Base-by-base conservation (phyloP, 92 coral and sea anemone species). In the Ricordea florida region DNA sequence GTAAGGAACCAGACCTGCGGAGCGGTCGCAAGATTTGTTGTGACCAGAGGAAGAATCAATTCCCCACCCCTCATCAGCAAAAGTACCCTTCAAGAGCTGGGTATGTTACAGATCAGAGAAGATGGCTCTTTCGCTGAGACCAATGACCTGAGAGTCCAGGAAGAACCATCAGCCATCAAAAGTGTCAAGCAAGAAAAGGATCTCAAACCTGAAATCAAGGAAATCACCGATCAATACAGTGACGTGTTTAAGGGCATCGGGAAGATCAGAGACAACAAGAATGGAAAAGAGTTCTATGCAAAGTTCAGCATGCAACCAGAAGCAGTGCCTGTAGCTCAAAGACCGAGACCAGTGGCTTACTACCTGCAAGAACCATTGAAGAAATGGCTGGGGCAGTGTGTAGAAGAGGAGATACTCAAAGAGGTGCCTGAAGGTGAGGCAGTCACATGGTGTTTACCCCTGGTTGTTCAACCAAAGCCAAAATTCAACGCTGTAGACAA, bases 401-500 rank as follows among this genome's bases (percentile, higher is more conserved):
- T 78, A 31, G 74, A 69, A 63, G 76, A 78, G 16, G 86, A 66
- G 20, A 79, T 79, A 37, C 79, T 86, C 56, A 80, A 86, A 43
- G 52, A 75, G 61, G 87, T 81, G 41, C 87, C 87, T 26, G 69
- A 77, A 25, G 76, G 76, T 3, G 80, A 86, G 47, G 79, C 92
- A 9, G 74, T 79, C 4, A 79, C 86, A 34, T 79, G 82, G 82
- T 85, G 90, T 30, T 85, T 72, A 23, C 82, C 90, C 10, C 34
- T 86, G 51, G 87, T 80, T 15, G 83, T 80, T 9, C 90, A 84
- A 33, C 84, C 84, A 22, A 83, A 84, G 22, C 84, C 89, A 44
- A 77, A 45, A 49, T 82, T 72, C 72, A 76, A 50, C n/a, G 57
- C 45, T 21, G 45, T 53, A 22, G 45, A 52, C 34, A 65, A 65